Conservation (phyloP, 2,797 vertebrate species). For the Erithacus rubecula region DNA sequence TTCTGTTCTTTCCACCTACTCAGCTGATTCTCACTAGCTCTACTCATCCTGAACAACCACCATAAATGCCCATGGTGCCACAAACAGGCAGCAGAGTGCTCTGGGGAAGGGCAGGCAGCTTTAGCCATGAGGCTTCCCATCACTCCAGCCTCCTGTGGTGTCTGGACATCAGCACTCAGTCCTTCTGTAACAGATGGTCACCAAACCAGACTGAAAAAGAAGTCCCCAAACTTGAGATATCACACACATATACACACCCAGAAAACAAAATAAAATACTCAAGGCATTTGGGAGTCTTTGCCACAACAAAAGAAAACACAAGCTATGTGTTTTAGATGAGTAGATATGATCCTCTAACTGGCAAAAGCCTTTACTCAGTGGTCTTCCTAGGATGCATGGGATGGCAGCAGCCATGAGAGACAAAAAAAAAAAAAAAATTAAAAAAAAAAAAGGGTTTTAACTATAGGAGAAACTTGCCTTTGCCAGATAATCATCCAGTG, state of each 20-base stretch:
- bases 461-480: neutral
- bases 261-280: neutral
- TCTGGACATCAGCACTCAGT: neutral
- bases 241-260: neutral
- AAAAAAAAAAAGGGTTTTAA: neutral
- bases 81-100: neutral
- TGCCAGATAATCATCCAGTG: neutral
- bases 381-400: neutral
- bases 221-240: neutral
- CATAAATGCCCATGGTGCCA: neutral
- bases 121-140: neutral
- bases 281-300: neutral
- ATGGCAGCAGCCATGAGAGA: neutral
- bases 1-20: neutral
- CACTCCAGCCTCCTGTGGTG: neutral
- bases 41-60: neutral
- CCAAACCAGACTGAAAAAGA: neutral
- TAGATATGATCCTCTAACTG: fast-evolving
- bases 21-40: neutral
- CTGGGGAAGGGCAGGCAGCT: neutral
- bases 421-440: neutral
- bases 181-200: neutral
- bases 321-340: neutral
- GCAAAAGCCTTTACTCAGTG: neutral
- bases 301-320: neutral